Base-by-base conservation (phyloP, 2,797 vertebrate genomes). In the Acrossocheilus wenchowensis region DNA sequence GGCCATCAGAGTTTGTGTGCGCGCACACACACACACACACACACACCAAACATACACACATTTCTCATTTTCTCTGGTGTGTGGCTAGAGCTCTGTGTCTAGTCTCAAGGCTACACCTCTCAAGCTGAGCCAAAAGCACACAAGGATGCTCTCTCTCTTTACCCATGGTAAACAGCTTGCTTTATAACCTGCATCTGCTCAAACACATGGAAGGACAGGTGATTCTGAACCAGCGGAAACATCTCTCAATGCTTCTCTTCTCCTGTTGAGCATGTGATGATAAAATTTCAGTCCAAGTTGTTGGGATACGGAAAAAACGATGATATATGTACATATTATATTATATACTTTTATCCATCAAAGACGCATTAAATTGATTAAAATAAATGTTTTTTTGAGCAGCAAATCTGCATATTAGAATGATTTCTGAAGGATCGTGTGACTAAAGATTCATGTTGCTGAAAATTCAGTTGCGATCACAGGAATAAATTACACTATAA, bases 21-120 rank as follows among this genome's bases (percentile, higher is more conserved):
- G 26, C 26, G 74, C 26, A 26, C 26, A 15, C 82, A 19, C 57
- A 72, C 64, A 85, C 54, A 57, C 57, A n/a, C n/a, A n/a, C n/a
- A n/a, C n/a, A n/a, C n/a, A n/a, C n/a, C n/a, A 81, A 36, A 26
- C 57, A 12, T 11, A 81, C 45, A 73, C 75, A 85, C 81, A 86
- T 69, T 81, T 69, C 48, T 66, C 54, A 74, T n/a, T 84, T 74
- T 77, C 72, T 69, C 34, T 60, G n/a, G 69, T 74, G 50, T 78
- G 71, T 75, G 57, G 62, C 57, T 81, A 50, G 57, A 74, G 14
- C 39, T 36, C 26, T 68, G 34, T 19, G 34, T 36, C 64, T 68
- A 30, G 23, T 87, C 62, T 60, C 84, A 86, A 88, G 81, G 87
- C 66, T 50, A 81, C 90, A 92, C 91, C 91, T 11, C 92, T 84